Percentiles rank a stretch among this genome's conserved stretches.
Conservation (phyloP, 2,797 vertebrate species). For the Enteromius thamalakanensis region DNA sequence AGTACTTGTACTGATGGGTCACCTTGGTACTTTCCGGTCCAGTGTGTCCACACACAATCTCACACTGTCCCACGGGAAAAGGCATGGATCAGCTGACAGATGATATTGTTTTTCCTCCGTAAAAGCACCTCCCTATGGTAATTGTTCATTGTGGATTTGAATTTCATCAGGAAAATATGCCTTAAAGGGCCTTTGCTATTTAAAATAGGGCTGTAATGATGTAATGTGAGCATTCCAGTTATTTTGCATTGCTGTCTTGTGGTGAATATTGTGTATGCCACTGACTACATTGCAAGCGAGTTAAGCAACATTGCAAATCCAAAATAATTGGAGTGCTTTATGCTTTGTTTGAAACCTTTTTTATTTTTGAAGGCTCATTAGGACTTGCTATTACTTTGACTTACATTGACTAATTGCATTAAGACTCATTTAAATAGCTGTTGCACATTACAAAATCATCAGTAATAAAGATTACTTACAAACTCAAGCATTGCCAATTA, state of each 20-base stretch:
- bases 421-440: not conserved
- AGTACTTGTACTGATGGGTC: slow-evolving; percentile 20
- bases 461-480: not conserved
- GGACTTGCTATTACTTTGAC: not conserved
- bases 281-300: not conserved
- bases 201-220: slow-evolving; percentile 12
- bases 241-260: not conserved
- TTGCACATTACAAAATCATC: not conserved
- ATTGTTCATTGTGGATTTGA: slow-evolving; percentile 52
- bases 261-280: not conserved
- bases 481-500: not conserved
- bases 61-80: slow-evolving; percentile 22
- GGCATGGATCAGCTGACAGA: slow-evolving; percentile 59
- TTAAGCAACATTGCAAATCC: not conserved
- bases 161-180: slow-evolving; percentile 36
- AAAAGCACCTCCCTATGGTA: slow-evolving; percentile 48
- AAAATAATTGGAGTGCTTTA: not conserved
- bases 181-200: slow-evolving; percentile 50
- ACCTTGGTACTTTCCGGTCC: slow-evolving; percentile 32
- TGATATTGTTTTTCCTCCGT: slow-evolving; percentile 56
- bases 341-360: not conserved
- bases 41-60: slow-evolving; percentile 4
- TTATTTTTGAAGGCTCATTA: not conserved
- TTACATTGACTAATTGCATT: not conserved
- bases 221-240: not conserved